Percentiles rank a stretch among this genome's conserved stretches.
Conservation (phyloP, 2,113 vertebrate genomes). For the Neopipo cinnamomea region DNA sequence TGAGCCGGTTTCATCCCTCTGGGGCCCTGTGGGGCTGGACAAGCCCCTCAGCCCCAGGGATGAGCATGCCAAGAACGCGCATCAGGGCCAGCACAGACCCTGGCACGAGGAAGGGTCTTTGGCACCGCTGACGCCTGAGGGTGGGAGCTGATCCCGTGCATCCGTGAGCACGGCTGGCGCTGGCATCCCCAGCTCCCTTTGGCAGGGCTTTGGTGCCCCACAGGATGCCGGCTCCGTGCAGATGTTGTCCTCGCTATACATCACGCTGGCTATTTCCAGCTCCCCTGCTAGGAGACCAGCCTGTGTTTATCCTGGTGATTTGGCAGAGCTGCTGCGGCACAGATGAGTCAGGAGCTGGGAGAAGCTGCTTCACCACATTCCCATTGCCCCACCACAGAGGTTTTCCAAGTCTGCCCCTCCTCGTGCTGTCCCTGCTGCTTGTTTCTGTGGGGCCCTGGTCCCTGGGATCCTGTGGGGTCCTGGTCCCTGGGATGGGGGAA, state of each 20-base stretch:
- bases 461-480: background rate
- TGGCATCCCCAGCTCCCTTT: background rate
- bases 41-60: background rate
- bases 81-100: background rate
- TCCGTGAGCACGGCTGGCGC: fast-evolving
- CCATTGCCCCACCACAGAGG: background rate
- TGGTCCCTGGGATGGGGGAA: background rate
- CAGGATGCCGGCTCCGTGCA: background rate
- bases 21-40: fast-evolving
- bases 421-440: background rate
- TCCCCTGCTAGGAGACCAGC: background rate
- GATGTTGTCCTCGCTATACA: background rate
- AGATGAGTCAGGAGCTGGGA: constrained; percentile 55
- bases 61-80: background rate
- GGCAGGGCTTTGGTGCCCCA: background rate
- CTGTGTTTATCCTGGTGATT: constrained; percentile 43
- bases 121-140: background rate
- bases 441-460: background rate
- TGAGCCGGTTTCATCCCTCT: background rate
- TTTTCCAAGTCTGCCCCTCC: background rate
- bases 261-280: background rate
- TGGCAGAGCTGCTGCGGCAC: background rate
- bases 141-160: background rate
- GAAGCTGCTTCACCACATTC: constrained; percentile 37
- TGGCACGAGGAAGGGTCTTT: background rate